Evolutionary conservation across 2,888 invertebrate species (phyloP), one percentile per base, ranked within the genome.

Genomic region (Exocentrus adspersus): DNA sequence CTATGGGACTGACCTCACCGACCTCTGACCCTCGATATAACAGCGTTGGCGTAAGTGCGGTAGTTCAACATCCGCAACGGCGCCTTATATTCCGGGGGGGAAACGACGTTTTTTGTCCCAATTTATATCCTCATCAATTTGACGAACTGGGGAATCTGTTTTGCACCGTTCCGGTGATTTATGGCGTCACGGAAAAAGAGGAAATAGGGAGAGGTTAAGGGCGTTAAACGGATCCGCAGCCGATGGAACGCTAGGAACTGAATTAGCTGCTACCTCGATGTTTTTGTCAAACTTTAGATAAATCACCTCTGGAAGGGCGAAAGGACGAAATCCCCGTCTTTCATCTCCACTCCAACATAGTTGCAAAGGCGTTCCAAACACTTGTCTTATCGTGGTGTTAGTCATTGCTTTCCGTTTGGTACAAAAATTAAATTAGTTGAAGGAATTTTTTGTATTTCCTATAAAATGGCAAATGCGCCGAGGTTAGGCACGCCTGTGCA

Each of bases 61-160:
- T 17, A 30, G 19, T 45, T 10, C 45, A 28, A 46, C 46, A 17
- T 57, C 50, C 24, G 28, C 42, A 28, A 20, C 54, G 54, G 37
- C 54, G 54, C 43, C 43, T 43, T 24, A 28, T 30, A 4, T 54
- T 43, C 43, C 54, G 2, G 19, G 28, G 54, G 54, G 43, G 12
- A 5, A 43, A 28, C 16, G 16, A 43, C 43, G 43, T 42, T 19
- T 30, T 51, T 30, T 30, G 28, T 28, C 21, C 17, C 32, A 32
- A 57, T 57, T 57, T 57, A 57, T 54, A 54, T 54, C 57, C 12
- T 46, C 45, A 57, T 57, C 57, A 57, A 57, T 57, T 32, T 21
- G 30, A 12, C 32, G 46, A 46, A 37, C 12, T n/a, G 14, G 37
- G 12, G 37, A 37, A 37, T 37, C 37, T 37, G 37, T 14, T 37